Evolutionary conservation across 92 coral and sea anemone species (phyloP).

Genomic region (Phenganax marumi): DNA sequence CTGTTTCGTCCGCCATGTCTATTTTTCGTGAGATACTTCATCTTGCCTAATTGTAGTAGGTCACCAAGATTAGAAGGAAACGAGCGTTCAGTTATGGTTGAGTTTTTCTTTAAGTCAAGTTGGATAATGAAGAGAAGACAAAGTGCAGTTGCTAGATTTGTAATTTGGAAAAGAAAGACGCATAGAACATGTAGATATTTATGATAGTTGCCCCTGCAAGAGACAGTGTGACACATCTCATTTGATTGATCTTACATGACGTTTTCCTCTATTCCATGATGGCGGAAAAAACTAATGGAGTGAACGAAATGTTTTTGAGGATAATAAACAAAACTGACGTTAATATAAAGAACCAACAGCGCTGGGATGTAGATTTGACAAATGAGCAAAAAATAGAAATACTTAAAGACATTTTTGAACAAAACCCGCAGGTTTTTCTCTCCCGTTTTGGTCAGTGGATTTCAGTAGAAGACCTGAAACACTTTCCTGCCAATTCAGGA

Average conservation of each 20-base stretch:
- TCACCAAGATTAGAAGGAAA: neutral
- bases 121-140: neutral
- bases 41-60: constrained; percentile 4
- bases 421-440: constrained; percentile 68
- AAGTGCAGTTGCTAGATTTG: no score
- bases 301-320: constrained; percentile 63
- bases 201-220: no score
- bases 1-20: constrained; percentile 37
- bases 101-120: neutral
- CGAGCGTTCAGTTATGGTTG: neutral
- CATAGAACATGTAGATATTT: no score
- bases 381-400: constrained; percentile 64
- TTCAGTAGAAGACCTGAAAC: constrained; percentile 60
- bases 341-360: constrained; percentile 75
- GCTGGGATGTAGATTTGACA: constrained; percentile 79
- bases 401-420: constrained; percentile 60
- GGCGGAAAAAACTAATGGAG: constrained; percentile 61
- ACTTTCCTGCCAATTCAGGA: constrained; percentile 61
- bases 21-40: neutral
- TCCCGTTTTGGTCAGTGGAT: constrained; percentile 81
- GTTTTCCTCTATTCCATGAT: constrained; percentile 47
- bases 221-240: no score
- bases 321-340: constrained; percentile 61
- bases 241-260: neutral
- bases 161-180: no score